Percentiles rank a stretch among this genome's conserved stretches.
phyloP scores from a whole-genome alignment of 2,888 invertebrate species.

The Piscicola geometra region DNA sequence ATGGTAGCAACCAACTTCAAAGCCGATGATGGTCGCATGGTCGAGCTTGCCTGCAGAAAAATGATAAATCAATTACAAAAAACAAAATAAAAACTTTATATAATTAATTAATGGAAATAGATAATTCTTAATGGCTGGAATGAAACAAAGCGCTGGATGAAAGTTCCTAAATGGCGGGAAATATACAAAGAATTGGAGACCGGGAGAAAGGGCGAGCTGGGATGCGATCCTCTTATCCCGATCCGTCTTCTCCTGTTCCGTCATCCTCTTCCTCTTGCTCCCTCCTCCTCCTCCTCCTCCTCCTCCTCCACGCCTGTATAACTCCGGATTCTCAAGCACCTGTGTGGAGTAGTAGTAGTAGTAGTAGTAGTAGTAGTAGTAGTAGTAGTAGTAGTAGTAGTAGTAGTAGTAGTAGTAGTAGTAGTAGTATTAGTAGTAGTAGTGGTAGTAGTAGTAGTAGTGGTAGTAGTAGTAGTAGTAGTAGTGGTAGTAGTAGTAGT shows the following conservation, averaged over 20 bases:
- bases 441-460: background rate
- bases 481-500: constrained; percentile 12
- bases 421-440: too few species aligned
- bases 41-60: constrained; percentile 75
- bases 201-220: constrained; percentile 66
- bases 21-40: constrained; percentile 79
- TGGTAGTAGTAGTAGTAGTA: background rate
- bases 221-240: constrained; percentile 62
- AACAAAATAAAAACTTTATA: too few species aligned
- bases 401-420: too few species aligned
- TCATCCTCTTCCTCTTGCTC: constrained; percentile 49
- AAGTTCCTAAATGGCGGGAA: too few species aligned
- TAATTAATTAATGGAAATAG: too few species aligned
- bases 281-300: constrained; percentile 48
- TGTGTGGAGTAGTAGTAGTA: too few species aligned
- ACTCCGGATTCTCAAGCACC: constrained; percentile 68
- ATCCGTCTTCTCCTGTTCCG: constrained; percentile 49
- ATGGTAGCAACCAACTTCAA: constrained; percentile 62
- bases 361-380: too few species aligned
- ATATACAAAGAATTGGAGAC: too few species aligned
- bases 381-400: too few species aligned
- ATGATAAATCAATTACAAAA: background rate
- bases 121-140: too few species aligned
- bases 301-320: constrained; percentile 46
- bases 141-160: too few species aligned